Percentiles rank a stretch among this genome's conserved stretches.
Evolutionary conservation across 2,888 invertebrate genomes (phyloP).

Genomic region (Drosophila birchii): DNA sequence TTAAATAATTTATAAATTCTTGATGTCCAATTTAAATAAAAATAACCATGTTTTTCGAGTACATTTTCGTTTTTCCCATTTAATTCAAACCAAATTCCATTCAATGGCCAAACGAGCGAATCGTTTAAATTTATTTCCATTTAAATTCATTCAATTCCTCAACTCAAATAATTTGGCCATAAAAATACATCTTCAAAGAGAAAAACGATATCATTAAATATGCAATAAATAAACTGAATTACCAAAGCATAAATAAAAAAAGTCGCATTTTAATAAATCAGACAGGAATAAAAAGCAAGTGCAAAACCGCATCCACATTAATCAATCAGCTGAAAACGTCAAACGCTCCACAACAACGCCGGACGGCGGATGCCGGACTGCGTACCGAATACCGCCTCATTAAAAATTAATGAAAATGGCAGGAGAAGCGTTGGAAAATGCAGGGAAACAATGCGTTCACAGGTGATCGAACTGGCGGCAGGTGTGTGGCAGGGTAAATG

Average conservation of each 20-base stretch:
- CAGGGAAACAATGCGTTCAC: conserved; percentile 31
- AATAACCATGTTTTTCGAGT: not conserved
- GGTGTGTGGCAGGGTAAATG: conserved; percentile 51
- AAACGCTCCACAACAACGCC: conserved; percentile 48
- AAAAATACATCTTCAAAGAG: conserved; percentile 19
- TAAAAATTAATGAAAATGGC: conserved; percentile 56
- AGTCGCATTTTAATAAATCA: conserved; percentile 57
- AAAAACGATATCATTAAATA: conserved; percentile 25
- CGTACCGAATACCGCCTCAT: conserved; percentile 48
- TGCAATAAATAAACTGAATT: conserved; percentile 50
- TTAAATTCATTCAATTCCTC: conserved; percentile 24
- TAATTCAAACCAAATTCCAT: not conserved
- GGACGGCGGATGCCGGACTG: conserved; percentile 9
- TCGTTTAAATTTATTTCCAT: conserved; percentile 7
- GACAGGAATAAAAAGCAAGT: conserved; percentile 26
- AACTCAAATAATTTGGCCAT: conserved; percentile 10
- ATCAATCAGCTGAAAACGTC: conserved; percentile 62
- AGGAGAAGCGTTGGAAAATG: conserved; percentile 28
- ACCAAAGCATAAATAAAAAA: conserved; percentile 46
- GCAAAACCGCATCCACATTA: conserved; percentile 49
- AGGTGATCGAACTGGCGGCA: conserved; percentile 37
- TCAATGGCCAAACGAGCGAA: not conserved
- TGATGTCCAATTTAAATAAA: not conserved
- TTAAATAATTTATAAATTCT: not conserved
- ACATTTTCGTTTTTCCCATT: not conserved